Base-by-base conservation (phyloP, 2,888 invertebrate species). In the Molorchus minor region DNA sequence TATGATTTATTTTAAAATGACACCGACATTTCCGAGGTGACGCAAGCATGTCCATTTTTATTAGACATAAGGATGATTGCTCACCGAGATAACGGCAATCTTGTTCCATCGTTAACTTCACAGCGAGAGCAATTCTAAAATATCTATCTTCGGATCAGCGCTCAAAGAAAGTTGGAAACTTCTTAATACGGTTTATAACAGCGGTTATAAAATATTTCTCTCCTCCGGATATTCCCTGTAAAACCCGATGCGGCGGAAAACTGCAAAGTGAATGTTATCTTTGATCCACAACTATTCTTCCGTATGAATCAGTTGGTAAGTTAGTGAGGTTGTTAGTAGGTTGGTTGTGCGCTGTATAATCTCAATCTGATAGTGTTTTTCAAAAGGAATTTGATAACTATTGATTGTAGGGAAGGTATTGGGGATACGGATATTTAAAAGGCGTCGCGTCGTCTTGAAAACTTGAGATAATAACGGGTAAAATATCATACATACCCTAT, bases 401-500 rank as follows among this genome's bases (percentile, higher is more conserved):
- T 36, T 16, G 15, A 15, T 10, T 36, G 35, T 35, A 12, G 15
- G 16, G 16, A 16, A 2, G 15, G 36, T 36, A 36, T 16, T 36
- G 36, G 36, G 36, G n/a, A n/a, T n/a, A n/a, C n/a, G n/a, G n/a
- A n/a, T n/a, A n/a, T n/a, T n/a, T n/a, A n/a, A n/a, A n/a, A n/a
- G n/a, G n/a, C n/a, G n/a, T n/a, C n/a, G n/a, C n/a, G n/a, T n/a
- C n/a, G 2, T 30, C 12, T 30, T 4, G 2, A 4, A 10, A 2
- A 12, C 30, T 4, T 30, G 2, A 30, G 30, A n/a, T n/a, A n/a
- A n/a, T 41, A 41, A 41, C 19, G 10, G 19, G 20, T 21, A 25
- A 52, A 13, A 19, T 49, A 16, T 35, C 4, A 53, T 65, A 72
- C 79, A 79, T 84, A 93, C 93, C 89, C 88, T 75, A 92, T 90